Percentiles rank a stretch among this genome's conserved stretches.
phyloP scores from a whole-genome alignment of 2,888 invertebrate genomes.

The Eledone cirrhosa region DNA sequence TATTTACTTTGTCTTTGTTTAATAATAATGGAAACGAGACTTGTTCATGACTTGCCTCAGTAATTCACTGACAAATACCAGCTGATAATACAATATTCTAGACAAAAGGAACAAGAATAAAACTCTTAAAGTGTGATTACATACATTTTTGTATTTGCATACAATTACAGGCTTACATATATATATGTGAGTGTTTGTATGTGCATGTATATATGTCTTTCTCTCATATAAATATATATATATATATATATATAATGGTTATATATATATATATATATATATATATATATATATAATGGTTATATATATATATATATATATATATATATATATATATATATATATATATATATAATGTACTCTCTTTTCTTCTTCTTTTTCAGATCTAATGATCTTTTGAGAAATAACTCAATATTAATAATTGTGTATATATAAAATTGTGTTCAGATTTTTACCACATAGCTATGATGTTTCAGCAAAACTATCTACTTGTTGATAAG shows the following conservation, averaged over 20 bases:
- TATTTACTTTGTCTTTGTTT: background rate
- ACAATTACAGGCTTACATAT: background rate
- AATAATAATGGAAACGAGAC: background rate
- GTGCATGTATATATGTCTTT: background rate
- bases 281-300: background rate
- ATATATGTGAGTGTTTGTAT: background rate
- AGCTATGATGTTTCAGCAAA: no score
- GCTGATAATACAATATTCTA: background rate
- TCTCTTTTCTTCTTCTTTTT: no score
- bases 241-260: constrained; percentile 13
- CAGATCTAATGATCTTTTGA: no score
- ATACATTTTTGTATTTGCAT: background rate
- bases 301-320: constrained; percentile 8
- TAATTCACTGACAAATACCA: background rate
- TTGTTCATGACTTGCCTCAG: background rate
- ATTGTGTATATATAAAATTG: no score
- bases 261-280: constrained; percentile 13
- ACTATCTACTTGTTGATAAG: no score
- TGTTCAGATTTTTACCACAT: no score
- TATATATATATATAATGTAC: background rate
- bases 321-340: constrained; percentile 10
- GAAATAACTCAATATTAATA: no score
- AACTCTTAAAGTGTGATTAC: background rate
- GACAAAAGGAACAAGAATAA: background rate
- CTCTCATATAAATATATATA: background rate